Percentiles rank a stretch among this genome's conserved stretches.
Conservation (phyloP, 2,113 vertebrate species). For the Oenanthe melanoleuca region DNA sequence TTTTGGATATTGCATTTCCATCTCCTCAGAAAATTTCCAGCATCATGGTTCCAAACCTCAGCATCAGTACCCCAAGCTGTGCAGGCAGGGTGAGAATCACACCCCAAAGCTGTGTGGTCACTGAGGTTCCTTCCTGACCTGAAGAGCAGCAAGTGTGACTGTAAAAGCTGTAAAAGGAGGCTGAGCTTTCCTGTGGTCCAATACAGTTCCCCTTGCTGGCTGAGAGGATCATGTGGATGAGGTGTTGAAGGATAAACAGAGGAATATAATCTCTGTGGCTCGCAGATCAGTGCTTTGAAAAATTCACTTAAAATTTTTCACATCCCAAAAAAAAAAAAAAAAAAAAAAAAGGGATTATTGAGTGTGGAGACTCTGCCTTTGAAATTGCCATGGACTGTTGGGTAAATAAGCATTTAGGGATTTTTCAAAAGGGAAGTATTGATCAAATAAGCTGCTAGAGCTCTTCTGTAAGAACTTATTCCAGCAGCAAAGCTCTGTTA, state of each 20-base stretch:
- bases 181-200: neutral
- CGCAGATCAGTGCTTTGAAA: neutral
- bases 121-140: neutral
- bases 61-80: neutral
- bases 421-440: conserved; percentile 63
- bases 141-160: neutral
- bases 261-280: neutral
- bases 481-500: conserved; percentile 16
- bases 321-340: neutral
- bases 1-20: neutral
- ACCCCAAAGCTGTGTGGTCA: neutral
- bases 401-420: conserved; percentile 57
- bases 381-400: conserved; percentile 11
- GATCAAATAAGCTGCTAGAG: conserved; percentile 64
- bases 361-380: conserved; percentile 12
- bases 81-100: neutral
- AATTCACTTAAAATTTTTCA: conserved; percentile 17
- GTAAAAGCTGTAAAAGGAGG: neutral
- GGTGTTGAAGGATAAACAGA: neutral
- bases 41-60: neutral
- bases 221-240: neutral
- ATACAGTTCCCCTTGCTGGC: neutral
- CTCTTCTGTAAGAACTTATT: conserved; percentile 46
- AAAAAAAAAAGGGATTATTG: neutral
- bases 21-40: neutral